Base-by-base conservation (phyloP, 2,113 vertebrate species). In the Sylvia atricapilla region DNA sequence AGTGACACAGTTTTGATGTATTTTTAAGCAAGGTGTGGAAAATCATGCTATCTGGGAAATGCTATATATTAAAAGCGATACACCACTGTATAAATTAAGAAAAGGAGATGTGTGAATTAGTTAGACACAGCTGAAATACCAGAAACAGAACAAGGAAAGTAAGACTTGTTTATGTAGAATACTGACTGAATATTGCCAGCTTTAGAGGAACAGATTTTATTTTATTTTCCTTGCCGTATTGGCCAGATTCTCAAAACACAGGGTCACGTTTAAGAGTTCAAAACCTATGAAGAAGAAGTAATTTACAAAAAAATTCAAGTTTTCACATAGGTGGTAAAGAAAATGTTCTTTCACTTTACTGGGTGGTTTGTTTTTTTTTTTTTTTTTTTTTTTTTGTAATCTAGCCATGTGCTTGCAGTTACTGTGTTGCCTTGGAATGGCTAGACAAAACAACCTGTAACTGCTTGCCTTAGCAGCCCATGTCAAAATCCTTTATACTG, bases 21-120 rank as follows among this genome's bases (percentile, higher is more conserved):
- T 87, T 94, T 95, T 87, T 87, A 91, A 92, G 31, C 11, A 84
- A 68, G 44, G 31, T 87, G 53, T 84, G 63, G 73, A 82, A 92
- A 89, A 79, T 4, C 20, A 39, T 53, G 19, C 15, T 81, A 7
- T 81, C 80, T 64, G 44, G 55, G 53, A 94, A 94, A 94, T 37
- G 33, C 5, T 79, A 7, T 50, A 52, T 72, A 67, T 63, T 72
- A 77, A 20, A 46, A 89, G 27, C 50, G 47, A 84, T 72, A 56
- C 2, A 72, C 33, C 41, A 46, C 25, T 7, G 6, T 24, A 92
- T 70, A 82, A 87, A 78, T 44, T 18, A 20, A 37, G 24, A 27
- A 58, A 30, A 52, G 37, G 31, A 63, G 17, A 75, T 43, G 6
- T 28, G 16, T 46, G 46, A 80, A 63, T 75, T 53, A 53, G 39